phyloP scores from a whole-genome alignment of 2,113 vertebrate species.

The Sarotherodon lohbergeri region DNA sequence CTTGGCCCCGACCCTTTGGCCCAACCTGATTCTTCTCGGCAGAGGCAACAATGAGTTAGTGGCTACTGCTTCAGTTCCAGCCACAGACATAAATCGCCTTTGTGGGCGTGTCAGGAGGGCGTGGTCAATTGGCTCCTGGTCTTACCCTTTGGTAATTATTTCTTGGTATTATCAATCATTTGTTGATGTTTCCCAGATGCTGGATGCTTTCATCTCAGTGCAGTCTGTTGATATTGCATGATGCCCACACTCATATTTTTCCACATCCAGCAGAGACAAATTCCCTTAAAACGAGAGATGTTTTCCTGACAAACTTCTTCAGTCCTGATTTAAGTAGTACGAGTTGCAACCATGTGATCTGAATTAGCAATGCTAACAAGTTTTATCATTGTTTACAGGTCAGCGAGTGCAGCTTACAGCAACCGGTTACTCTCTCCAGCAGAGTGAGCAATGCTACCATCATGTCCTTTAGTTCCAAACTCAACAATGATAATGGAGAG shows the following conservation, averaged over 20 bases:
- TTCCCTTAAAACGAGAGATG: not conserved
- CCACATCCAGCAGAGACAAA: not conserved
- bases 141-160: not conserved
- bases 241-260: not conserved
- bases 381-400: not conserved
- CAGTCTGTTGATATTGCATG: fast-evolving
- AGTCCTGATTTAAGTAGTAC: not conserved
- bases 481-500: not conserved
- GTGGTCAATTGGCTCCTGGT: not conserved
- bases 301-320: not conserved
- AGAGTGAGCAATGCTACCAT: not conserved
- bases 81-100: not conserved
- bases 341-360: not conserved
- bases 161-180: not conserved
- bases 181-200: not conserved
- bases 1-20: not conserved
- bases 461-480: not conserved
- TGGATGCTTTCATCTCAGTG: not conserved
- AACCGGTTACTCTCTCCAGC: not conserved
- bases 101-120: not conserved
- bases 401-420: not conserved
- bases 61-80: not conserved
- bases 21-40: not conserved
- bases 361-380: not conserved
- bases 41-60: not conserved